Evolutionary conservation across 2,113 vertebrate genomes (phyloP).

Genomic region (Seriola aureovittata): DNA sequence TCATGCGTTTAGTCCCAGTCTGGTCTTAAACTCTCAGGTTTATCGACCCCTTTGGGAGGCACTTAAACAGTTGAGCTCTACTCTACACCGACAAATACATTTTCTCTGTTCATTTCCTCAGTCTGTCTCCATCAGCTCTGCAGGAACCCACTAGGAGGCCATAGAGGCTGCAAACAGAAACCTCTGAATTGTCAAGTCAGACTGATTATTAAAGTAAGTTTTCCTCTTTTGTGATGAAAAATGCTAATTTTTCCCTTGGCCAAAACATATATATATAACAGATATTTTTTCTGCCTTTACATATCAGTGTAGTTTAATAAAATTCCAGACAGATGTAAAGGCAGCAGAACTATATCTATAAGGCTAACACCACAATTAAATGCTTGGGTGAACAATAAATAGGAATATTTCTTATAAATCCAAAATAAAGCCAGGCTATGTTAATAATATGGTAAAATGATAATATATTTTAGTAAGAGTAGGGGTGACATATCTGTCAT

Average conservation of each 20-base stretch:
- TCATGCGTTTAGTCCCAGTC: conserved; percentile 43
- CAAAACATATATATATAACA: not conserved
- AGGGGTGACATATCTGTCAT: conserved; percentile 42
- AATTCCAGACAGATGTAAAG: conserved; percentile 45
- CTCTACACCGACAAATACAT: conserved; percentile 27
- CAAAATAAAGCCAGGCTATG: conserved; percentile 58
- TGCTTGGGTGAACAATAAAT: conserved; percentile 80
- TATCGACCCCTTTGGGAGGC: conserved; percentile 66
- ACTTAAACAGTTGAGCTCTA: conserved; percentile 63
- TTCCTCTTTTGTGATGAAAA: conserved; percentile 26
- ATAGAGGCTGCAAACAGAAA: conserved; percentile 2
- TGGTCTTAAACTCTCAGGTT: conserved; percentile 34
- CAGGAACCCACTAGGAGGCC: conserved; percentile 4
- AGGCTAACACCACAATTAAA: conserved; percentile 61
- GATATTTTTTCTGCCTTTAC: conserved; percentile 27
- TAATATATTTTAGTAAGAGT: conserved; percentile 66
- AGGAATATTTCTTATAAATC: conserved; percentile 49
- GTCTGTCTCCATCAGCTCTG: conserved; percentile 27
- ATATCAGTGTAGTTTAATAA: conserved; percentile 21
- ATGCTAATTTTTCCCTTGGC: not conserved
- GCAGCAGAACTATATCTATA: conserved; percentile 62
- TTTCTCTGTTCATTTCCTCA: conserved; percentile 27
- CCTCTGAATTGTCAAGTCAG: conserved; percentile 14
- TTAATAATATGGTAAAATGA: conserved; percentile 67
- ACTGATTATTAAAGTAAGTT: conserved; percentile 9